Base-by-base conservation (phyloP, 2,888 invertebrate species). In the Andrena hattorfiana region DNA sequence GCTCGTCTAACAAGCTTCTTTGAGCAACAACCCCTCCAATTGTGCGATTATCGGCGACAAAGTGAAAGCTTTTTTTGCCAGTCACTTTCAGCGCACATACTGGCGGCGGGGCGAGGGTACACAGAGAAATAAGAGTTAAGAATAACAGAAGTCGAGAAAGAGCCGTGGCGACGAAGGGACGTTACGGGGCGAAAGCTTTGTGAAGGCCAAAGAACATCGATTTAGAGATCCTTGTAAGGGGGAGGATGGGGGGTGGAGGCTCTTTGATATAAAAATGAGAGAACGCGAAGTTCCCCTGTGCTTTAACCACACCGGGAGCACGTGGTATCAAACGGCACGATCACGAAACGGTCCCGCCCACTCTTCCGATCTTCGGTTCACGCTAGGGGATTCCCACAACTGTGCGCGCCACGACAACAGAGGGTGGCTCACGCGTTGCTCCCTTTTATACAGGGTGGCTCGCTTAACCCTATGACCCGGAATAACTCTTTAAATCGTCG, bases 191-290 rank as follows among this genome's bases (percentile, higher is more conserved):
- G 28, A 70, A 74, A 84, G 84, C 88, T 88, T 88, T 86, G 77
- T 80, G 23, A 79, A 84, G 85, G 87, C 89, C 88, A 89, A 87
- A 88, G 85, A 83, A 89, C 84, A 88, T 85, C 89, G 88, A 87
- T 89, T 85, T 87, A 89, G 87, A 81, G 83, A 78, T 81, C 81
- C 85, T 80, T 63, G 83, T 67, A 35, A 62, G 73, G 51, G 54
- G 60, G 7, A 20, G 8, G 20, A 32, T 0, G 4, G 54, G 68
- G 69, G 68, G 48, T 5, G 62, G 32, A 10, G 59, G 77, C 79
- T 84, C 87, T 88, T 90, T 90, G 90, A 90, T 89, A 89, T 89
- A 79, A 86, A 88, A 90, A 87, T 84, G 85, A 85, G 83, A 85
- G 81, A 70, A 68, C 78, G 76, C 54, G 30, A 70, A 68, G 76